Percentiles rank a stretch among this genome's conserved stretches.
Conservation (phyloP, 2,888 invertebrate species). For the Mythimna impura region DNA sequence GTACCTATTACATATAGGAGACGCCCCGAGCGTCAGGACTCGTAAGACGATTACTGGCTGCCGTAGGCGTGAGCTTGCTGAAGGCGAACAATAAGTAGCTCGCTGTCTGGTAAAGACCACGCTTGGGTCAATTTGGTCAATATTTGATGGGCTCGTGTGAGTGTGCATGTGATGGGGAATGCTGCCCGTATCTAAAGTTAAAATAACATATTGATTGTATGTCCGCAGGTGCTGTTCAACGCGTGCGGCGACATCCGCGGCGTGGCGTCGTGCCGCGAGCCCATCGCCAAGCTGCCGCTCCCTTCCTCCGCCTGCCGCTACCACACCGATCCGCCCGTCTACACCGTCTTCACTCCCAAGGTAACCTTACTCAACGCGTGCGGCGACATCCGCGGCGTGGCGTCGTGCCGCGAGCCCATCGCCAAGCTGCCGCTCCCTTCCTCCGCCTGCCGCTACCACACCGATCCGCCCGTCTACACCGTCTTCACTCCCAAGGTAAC, state of each 20-base stretch:
- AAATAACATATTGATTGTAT: constrained; percentile 89
- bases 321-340: constrained; percentile 92
- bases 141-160: no score
- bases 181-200: not conserved
- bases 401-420: constrained; percentile 92
- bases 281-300: constrained; percentile 84
- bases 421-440: constrained; percentile 90
- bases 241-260: constrained; percentile 94
- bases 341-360: constrained; percentile 92
- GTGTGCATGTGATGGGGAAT: not conserved
- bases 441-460: constrained; percentile 93
- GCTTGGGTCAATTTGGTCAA: no score
- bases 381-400: constrained; percentile 92
- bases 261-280: constrained; percentile 93
- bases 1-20: no score
- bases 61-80: no score
- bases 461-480: constrained; percentile 91
- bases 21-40: no score
- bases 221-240: constrained; percentile 92
- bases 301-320: constrained; percentile 93
- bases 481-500: constrained; percentile 93
- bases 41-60: no score
- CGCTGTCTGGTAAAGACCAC: no score
- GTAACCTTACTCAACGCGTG: constrained; percentile 91
- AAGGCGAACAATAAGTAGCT: no score